Evolutionary conservation across 2,888 invertebrate species (phyloP), one percentile per base, ranked within the genome.

Genomic region (Buathra laborator): DNA sequence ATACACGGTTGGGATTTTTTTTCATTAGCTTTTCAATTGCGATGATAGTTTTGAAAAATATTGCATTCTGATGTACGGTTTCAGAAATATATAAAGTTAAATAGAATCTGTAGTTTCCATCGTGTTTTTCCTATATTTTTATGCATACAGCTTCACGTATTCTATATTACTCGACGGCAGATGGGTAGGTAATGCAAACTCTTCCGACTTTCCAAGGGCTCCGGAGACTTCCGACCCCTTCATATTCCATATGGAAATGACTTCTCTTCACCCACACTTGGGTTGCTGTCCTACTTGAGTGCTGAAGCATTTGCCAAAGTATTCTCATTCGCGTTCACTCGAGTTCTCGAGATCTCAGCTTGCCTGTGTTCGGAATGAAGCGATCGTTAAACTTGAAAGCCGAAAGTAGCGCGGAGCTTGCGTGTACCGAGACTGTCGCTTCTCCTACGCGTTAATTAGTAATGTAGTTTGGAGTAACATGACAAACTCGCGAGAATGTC

Each of bases 161-260:
- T 56, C n/a, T 37, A 56, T 12, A 56, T 72, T 56, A 19, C 71
- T 56, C 59, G 81, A 19, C 24, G 7, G 62, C 64, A 70, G 12
- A 81, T 76, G 62, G 56, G 4, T 10, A 3, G 56, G 24, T 56
- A 56, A 24, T 24, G 51, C 14, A 44, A 70, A 32, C 53, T 12
- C 56, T 81, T 76, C 44, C 43, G 51, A 76, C 68, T 76, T 70
- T 37, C 48, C 44, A 32, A 19, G 19, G 10, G 14, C 24, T 51
- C 51, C 19, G 29, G 76, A 64, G 70, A 24, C 51, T 64, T 6
- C 43, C 3, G 12, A 56, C 68, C 6, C n/a, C 16, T 75, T 81
- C 67, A 76, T 64, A 70, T 81, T 64, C 19, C 76, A 64, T 64
- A 81, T 76, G 68, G 29, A 81, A 81, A 76, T 76, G 32, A 68